Evolutionary conservation across 2,113 vertebrate species (phyloP).

Genomic region (Rhegmatorhina hoffmannsi): DNA sequence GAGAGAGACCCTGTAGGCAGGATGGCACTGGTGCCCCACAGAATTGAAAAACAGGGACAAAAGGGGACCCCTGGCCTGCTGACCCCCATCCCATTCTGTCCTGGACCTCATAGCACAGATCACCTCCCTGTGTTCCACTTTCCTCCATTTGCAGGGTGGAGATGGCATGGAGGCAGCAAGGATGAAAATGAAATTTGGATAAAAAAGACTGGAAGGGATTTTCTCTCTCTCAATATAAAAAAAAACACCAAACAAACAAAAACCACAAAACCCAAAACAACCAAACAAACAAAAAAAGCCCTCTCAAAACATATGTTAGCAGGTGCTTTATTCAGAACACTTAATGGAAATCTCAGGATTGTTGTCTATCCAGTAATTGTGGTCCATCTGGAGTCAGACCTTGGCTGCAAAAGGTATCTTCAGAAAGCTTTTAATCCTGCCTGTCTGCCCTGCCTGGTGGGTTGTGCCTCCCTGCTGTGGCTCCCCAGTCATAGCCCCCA

Average conservation of each 20-base stretch:
- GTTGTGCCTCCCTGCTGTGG: rapidly evolving
- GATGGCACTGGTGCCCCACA: background rate
- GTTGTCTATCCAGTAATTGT: background rate
- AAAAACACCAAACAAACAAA: background rate
- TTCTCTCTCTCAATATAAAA: background rate
- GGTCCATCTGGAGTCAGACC: background rate
- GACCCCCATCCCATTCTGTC: background rate
- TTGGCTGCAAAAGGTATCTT: background rate
- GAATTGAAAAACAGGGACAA: background rate
- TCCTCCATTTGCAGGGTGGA: background rate
- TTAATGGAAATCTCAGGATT: background rate
- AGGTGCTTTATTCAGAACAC: background rate
- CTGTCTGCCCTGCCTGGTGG: background rate
- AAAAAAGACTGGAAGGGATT: background rate
- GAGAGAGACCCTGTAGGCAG: background rate
- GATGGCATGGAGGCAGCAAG: background rate
- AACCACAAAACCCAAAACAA: background rate
- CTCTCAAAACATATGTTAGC: background rate
- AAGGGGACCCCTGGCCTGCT: background rate
- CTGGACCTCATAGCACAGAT: background rate
- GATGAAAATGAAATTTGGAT: background rate
- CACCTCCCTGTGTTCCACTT: background rate
- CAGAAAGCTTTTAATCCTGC: background rate
- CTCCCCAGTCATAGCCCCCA: background rate
- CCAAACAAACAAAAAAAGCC: background rate